phyloP scores from a whole-genome alignment of 2,113 vertebrate species.

The Amblyopsis rosae region DNA sequence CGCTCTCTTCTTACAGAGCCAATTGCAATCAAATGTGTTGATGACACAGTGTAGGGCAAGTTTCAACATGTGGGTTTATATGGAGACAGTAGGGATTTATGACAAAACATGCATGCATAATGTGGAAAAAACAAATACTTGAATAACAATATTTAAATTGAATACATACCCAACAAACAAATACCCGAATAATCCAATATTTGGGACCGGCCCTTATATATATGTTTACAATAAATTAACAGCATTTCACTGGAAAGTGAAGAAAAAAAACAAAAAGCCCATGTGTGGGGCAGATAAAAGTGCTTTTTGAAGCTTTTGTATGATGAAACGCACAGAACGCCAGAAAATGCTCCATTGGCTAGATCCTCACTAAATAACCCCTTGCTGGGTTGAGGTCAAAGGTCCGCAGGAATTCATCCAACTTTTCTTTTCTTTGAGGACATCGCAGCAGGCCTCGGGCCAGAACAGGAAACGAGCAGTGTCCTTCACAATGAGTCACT shows the following conservation, averaged over 20 bases:
- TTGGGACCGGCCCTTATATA: too few species aligned
- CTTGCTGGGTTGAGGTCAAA: constrained; percentile 24
- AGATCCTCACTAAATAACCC: constrained; percentile 1
- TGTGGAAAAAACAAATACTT: too few species aligned
- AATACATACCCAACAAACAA: too few species aligned
- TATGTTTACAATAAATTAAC: not conserved
- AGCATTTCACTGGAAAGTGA: not conserved
- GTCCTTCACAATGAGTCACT: constrained; percentile 37
- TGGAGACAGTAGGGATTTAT: too few species aligned
- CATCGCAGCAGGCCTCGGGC: constrained; percentile 34
- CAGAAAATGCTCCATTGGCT: constrained; percentile 2
- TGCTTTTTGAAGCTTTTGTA: not conserved
- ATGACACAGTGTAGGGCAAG: too few species aligned
- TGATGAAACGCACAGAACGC: not conserved
- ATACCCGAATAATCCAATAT: too few species aligned
- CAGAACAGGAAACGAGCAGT: constrained; percentile 51
- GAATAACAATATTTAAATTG: too few species aligned
- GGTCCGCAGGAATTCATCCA: constrained; percentile 24
- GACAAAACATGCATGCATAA: too few species aligned
- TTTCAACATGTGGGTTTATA: too few species aligned
- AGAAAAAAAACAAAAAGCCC: too few species aligned
- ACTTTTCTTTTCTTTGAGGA: constrained; percentile 30
- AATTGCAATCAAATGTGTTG: too few species aligned
- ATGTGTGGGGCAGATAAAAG: not conserved
- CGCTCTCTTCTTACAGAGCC: too few species aligned